Evolutionary conservation across 2,888 invertebrate genomes (phyloP).

Genomic region (Flexamia atlantica): DNA sequence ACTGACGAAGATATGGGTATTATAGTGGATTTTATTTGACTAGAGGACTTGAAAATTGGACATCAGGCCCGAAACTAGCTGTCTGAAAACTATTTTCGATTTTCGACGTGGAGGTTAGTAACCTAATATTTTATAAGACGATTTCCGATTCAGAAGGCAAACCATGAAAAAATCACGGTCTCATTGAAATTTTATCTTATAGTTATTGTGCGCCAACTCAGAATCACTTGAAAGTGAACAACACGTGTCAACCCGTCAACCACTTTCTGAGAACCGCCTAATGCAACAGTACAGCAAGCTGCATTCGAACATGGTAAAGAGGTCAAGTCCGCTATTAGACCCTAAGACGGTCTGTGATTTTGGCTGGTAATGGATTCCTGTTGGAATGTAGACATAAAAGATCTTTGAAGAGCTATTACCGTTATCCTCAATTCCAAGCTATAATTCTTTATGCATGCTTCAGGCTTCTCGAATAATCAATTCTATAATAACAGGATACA

Average conservation of each 20-base stretch:
- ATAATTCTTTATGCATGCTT: not conserved
- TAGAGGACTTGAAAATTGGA: too few relatives aligned
- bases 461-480: not conserved
- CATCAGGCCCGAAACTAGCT: too few relatives aligned
- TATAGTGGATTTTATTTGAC: too few relatives aligned
- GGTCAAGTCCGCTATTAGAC: not conserved
- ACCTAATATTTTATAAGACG: too few relatives aligned
- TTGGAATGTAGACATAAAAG: constrained; percentile 20
- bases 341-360: constrained; percentile 10
- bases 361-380: constrained; percentile 7
- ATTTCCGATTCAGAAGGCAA: too few relatives aligned
- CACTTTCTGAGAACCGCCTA: not conserved
- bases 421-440: constrained; percentile 2
- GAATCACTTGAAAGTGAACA: constrained; percentile 7
- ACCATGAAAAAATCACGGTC: too few relatives aligned
- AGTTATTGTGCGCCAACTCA: not conserved
- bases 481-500: too few relatives aligned
- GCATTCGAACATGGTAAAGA: constrained; percentile 37
- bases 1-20: too few relatives aligned
- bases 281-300: not conserved
- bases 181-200: not conserved
- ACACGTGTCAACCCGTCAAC: not conserved
- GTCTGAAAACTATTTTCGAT: too few relatives aligned
- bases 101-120: too few relatives aligned
- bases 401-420: constrained; percentile 5